Conservation (phyloP, 2,888 invertebrate species). For the Parelbella ahira region DNA sequence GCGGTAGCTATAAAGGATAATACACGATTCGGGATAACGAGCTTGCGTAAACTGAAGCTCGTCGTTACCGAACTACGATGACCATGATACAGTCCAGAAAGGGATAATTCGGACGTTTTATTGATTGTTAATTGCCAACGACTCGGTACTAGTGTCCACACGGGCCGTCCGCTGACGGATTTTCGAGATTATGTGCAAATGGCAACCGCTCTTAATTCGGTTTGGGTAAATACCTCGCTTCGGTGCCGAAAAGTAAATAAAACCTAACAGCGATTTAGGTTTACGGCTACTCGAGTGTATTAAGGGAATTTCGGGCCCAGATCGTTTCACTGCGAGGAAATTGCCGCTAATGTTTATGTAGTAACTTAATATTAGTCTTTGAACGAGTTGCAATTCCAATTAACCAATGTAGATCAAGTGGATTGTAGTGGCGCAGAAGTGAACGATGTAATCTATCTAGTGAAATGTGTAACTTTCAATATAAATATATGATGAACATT, state of each 20-base stretch:
- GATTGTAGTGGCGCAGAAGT: too few relatives aligned
- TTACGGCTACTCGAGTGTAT: conserved; percentile 12
- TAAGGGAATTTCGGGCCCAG: conserved; percentile 10
- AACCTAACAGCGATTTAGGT: conserved; percentile 15
- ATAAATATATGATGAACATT: too few relatives aligned
- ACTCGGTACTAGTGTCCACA: conserved; percentile 26
- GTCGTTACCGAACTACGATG: conserved; percentile 32
- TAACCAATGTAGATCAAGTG: too few relatives aligned
- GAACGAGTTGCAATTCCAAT: conserved; percentile 7
- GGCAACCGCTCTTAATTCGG: conserved; percentile 12
- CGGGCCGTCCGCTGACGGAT: conserved; percentile 17
- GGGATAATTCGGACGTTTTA: conserved; percentile 30
- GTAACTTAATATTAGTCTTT: conserved; percentile 14
- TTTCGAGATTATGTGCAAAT: conserved; percentile 20
- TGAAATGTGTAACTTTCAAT: too few relatives aligned
- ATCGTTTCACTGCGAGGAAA: conserved; percentile 6
- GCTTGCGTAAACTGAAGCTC: conserved; percentile 34
- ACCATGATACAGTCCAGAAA: conserved; percentile 32
- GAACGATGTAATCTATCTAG: too few relatives aligned
- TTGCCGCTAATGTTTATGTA: conserved; percentile 7
- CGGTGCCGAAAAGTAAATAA: conserved; percentile 12
- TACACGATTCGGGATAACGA: conserved; percentile 45
- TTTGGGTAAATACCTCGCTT: conserved; percentile 10
- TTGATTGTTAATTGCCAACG: conserved; percentile 38
- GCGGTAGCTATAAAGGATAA: conserved; percentile 47